A percentile compares a stretch with the other conserved stretches of the same genome.
phyloP scores from a whole-genome alignment of 2,888 invertebrate species.

The Hypolimnas misippus region DNA sequence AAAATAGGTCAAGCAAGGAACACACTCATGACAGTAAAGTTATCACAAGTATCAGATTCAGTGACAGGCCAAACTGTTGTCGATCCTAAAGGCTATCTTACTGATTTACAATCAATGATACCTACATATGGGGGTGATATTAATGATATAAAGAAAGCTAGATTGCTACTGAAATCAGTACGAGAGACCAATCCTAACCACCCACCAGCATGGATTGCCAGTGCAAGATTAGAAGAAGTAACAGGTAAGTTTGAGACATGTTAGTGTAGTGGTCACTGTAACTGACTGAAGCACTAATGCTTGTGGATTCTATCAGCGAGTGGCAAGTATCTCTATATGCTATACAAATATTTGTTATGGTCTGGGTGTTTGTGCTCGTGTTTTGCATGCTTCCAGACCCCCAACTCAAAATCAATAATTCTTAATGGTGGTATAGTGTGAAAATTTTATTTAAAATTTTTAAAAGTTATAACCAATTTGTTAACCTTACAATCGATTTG shows the following conservation, averaged over 20 bases:
- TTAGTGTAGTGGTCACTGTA: no score
- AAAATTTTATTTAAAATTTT: no score
- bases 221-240: conserved; percentile 98
- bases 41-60: conserved; percentile 98
- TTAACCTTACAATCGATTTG: no score
- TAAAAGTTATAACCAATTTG: no score
- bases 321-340: neutral
- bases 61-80: conserved; percentile 99
- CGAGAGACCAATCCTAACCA: conserved; percentile 99
- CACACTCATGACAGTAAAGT: conserved; percentile 99
- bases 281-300: no score
- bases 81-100: conserved; percentile 99
- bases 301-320: neutral
- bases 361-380: no score
- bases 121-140: conserved; percentile 99
- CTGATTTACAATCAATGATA: conserved; percentile 99
- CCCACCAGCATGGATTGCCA: conserved; percentile 99
- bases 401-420: no score
- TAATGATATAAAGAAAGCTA: conserved; percentile 98
- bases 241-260: conserved; percentile 87
- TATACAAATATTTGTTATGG: no score
- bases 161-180: conserved; percentile 97
- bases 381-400: no score
- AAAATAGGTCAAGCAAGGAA: conserved; percentile 99
- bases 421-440: no score